Base-by-base conservation (phyloP, 2,113 vertebrate species). In the Poecilia latipinna region DNA sequence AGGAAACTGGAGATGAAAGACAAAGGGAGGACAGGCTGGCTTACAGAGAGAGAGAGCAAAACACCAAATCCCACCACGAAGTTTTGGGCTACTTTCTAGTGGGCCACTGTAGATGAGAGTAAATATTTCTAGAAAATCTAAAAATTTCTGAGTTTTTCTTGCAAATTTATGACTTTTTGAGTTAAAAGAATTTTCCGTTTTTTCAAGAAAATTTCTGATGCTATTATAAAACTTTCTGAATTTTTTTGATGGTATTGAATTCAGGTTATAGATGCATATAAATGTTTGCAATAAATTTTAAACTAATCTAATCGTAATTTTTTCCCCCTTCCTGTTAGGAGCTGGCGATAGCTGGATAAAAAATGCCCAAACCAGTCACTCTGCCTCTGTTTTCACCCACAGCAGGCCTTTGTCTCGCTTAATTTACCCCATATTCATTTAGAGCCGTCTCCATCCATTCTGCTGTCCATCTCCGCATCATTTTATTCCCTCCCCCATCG, bases 21-120 rank as follows among this genome's bases (percentile, higher is more conserved):
- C 76, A 77, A 86, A 71, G 61, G 73, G 24, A 78, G 82, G 82
- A 74, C 82, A 87, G 77, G 74, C 77, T 80, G 75, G 78, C 79
- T 83, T 78, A 61, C 82, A 79, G 78, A 62, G 67, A 54, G 61
- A 32, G 28, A 44, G 68, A 37, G 35, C 1, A 37, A 37, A 37
- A 37, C 11, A 37, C 2, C 35, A 37, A 37, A 37, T 37, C 35
- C 10, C 10, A 37, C 35, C 35, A 37, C 2, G 0, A 3, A 12
- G 35, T 35, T 35, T 35, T 35, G 35, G 35, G 8, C 35, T 10
- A 2, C 1, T 37, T 11, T 37, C 2, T 37, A 37, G 10, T 37
- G 10, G 10, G 35, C 10, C 35, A 37, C 3, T 37, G 35, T 0
- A 10, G 35, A 11, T 37, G 8, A 35, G 10, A 10, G 8, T 37